phyloP scores from a whole-genome alignment of 2,113 vertebrate genomes.

The Halichoeres trimaculatus region DNA sequence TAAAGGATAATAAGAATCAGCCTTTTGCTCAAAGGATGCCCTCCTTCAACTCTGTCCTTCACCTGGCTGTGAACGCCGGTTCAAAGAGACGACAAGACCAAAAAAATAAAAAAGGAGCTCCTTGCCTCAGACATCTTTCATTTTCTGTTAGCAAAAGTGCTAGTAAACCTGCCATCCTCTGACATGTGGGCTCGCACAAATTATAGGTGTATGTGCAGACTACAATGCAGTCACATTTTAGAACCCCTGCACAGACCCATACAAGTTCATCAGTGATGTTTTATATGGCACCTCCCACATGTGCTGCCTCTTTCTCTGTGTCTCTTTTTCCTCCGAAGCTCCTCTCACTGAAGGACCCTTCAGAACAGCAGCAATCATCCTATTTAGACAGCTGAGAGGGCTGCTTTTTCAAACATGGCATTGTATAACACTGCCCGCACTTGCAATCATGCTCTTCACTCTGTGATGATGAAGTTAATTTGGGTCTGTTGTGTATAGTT shows the following conservation, averaged over 20 bases:
- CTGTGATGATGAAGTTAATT: slow-evolving; percentile 65
- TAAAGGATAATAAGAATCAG: slow-evolving; percentile 59
- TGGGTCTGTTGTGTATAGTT: slow-evolving; percentile 61
- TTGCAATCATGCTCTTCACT: slow-evolving; percentile 71
- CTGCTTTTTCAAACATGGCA: slow-evolving; percentile 48
- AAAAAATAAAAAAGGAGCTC: not conserved
- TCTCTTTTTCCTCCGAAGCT: slow-evolving; percentile 59
- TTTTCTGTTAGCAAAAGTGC: slow-evolving; percentile 39
- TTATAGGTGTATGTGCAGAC: not conserved
- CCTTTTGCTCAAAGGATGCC: slow-evolving; percentile 39
- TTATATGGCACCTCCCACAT: slow-evolving; percentile 74
- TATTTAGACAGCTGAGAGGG: slow-evolving; percentile 77
- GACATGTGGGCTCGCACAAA: not conserved
- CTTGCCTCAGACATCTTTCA: slow-evolving; percentile 29
- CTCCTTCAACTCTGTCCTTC: slow-evolving; percentile 58
- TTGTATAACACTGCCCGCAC: slow-evolving; percentile 64
- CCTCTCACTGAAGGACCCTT: slow-evolving; percentile 79
- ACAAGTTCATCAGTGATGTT: slow-evolving; percentile 71
- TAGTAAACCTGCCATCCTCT: slow-evolving; percentile 6
- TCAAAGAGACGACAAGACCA: slow-evolving; percentile 21
- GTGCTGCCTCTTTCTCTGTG: slow-evolving; percentile 52
- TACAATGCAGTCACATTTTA: not conserved
- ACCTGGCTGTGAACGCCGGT: slow-evolving; percentile 40
- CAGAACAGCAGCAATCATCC: slow-evolving; percentile 79
- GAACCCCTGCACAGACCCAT: slow-evolving; percentile 18